Percentiles rank a stretch among this genome's conserved stretches.
Conservation (phyloP, 2,797 vertebrate genomes). For the Pangasius macronema region DNA sequence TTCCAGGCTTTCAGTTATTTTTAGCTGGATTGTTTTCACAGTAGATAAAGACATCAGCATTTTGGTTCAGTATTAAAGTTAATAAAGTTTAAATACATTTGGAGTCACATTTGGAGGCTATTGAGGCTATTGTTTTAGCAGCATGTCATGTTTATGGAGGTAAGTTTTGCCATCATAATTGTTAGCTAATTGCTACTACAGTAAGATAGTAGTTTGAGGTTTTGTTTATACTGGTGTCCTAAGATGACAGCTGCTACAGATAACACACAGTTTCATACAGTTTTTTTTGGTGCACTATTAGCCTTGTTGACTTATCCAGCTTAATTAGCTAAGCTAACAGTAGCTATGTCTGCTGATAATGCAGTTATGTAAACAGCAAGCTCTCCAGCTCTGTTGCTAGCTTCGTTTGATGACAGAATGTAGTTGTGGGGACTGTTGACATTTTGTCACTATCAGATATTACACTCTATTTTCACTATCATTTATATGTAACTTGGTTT, state of each 20-base stretch:
- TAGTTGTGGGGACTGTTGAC: too few relatives aligned
- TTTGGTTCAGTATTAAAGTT: neutral
- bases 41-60: neutral
- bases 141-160: neutral
- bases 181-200: neutral
- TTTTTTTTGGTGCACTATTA: neutral
- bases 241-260: neutral
- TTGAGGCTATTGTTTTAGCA: neutral
- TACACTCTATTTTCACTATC: too few relatives aligned
- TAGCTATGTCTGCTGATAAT: too few relatives aligned
- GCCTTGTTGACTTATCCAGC: neutral
- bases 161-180: too few relatives aligned
- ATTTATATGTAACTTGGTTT: neutral
- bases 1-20: neutral
- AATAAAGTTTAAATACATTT: neutral
- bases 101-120: neutral
- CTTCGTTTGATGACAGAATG: too few relatives aligned
- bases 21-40: slow-evolving; percentile 13
- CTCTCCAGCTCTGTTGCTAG: neutral
- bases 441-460: too few relatives aligned
- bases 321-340: neutral
- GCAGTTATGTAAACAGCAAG: neutral
- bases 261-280: neutral
- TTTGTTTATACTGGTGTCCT: neutral
- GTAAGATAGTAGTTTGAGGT: neutral